Base-by-base conservation (phyloP, 2,797 vertebrate species). In the Nannoperca australis region DNA sequence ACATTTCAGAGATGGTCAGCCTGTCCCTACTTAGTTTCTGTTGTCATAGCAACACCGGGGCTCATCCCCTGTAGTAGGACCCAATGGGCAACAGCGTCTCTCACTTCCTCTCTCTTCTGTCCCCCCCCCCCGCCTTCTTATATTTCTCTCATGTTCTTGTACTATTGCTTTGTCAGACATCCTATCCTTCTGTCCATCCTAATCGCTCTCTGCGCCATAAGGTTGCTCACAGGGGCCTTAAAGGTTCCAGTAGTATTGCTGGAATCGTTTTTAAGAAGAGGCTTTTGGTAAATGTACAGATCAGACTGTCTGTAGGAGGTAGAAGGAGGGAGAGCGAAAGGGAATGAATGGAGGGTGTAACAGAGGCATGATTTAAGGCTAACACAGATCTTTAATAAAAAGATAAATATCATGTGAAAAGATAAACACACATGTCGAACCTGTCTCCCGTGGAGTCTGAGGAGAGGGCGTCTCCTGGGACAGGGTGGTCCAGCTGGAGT, bases 401-500 rank as follows among this genome's bases (percentile, higher is more conserved):
- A 61, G 66, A 38, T 17, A 53, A 34, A 68, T 22, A 80, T 56
- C 32, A 75, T 53, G 73, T 56, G 17, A 59, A 83, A 60, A 50
- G 20, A 83, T 15, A n/a, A 65, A 85, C 44, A 85, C 60, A 63
- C n/a, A 71, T 60, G 53, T 74, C 83, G 0, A 79, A 94, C 98
- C 98, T 95, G 97, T 94, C 82, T 98, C 97, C 0, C 95, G 95
- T 0, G 97, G 97, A 0, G 96, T 97, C 85, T 96, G 96, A 0
- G 95, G 96, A 0, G 97, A 97, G 44, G 97, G 96, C 0, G 97
- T 97, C 90, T 98, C 98, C 71, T 99, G 98, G 40, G 98, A 99
- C 79, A 99, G 85, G 0, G 98, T 99, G 5, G 98, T 99, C 98
- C 98, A 99, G 91, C 98, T 99, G 45, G 98, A 99, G 83, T 99